These are phyloP conservation scores for Tachina fera DNA, from an alignment of 2,888 invertebrate genomes.

Conservation along the genomic window DNA sequence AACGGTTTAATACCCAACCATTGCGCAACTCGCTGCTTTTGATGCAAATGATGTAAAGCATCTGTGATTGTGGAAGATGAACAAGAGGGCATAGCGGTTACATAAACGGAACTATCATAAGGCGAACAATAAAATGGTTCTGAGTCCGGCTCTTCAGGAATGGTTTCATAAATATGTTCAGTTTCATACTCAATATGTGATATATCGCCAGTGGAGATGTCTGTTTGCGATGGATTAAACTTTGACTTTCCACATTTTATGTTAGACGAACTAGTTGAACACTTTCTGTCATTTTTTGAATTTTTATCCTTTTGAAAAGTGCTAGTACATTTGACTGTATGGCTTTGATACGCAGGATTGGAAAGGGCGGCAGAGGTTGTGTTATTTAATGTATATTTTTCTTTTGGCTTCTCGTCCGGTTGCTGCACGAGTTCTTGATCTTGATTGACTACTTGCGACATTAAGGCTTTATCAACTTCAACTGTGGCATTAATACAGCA, in stretches of 20 bases:
- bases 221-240: neutral
- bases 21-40: conserved; percentile 79
- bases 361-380: conserved; percentile 50
- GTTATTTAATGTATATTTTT: conserved; percentile 20
- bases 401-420: conserved; percentile 24
- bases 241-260: conserved; percentile 22
- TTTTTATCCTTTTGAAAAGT: conserved; percentile 37
- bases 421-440: conserved; percentile 46
- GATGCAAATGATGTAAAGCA: conserved; percentile 74
- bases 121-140: conserved; percentile 87
- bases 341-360: conserved; percentile 43
- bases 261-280: neutral
- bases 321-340: conserved; percentile 1
- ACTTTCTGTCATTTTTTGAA: conserved; percentile 43
- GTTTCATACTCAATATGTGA: conserved; percentile 83
- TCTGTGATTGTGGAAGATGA: conserved; percentile 72
- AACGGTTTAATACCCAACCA: conserved; percentile 79
- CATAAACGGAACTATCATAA: conserved; percentile 83
- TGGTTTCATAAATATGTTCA: conserved; percentile 87
- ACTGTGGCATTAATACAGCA: conserved; percentile 77
- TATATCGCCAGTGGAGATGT: conserved; percentile 6
- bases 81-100: conserved; percentile 75
- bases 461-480: conserved; percentile 76
- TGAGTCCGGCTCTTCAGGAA: conserved; percentile 85
- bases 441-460: conserved; percentile 61